These are phyloP conservation scores for Drosophila anceps DNA, from an alignment of 2,888 invertebrate species.

Conservation along the genomic window DNA sequence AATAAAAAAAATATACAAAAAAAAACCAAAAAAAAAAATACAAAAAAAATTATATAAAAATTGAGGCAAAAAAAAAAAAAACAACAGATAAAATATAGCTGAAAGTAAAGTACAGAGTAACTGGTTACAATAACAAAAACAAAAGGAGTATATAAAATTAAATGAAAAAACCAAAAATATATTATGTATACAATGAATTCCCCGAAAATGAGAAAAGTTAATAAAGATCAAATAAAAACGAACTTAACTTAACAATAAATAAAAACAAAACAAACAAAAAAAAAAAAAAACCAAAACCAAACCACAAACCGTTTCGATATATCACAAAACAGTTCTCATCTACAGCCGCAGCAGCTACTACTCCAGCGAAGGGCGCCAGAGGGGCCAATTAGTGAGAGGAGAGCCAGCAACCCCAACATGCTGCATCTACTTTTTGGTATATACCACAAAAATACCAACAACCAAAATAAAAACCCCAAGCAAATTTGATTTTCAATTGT, in stretches of 20 bases:
- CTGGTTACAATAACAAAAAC: constrained; percentile 77
- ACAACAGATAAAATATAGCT: constrained; percentile 58
- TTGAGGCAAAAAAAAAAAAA: constrained; percentile 47
- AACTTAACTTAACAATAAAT: constrained; percentile 70
- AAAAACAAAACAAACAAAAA: constrained; percentile 1
- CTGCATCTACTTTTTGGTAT: constrained; percentile 17
- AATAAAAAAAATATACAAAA: constrained; percentile 49
- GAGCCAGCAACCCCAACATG: neutral
- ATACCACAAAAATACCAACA: neutral
- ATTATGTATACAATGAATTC: constrained; percentile 73
- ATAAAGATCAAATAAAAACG: constrained; percentile 61
- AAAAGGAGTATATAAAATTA: constrained; percentile 63
- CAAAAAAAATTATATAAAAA: constrained; percentile 41
- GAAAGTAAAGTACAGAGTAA: constrained; percentile 73
- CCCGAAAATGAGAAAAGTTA: constrained; percentile 43
- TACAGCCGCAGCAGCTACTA: constrained; percentile 7
- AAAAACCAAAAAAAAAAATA: constrained; percentile 36
- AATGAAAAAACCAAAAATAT: constrained; percentile 55
- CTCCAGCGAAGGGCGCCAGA: constrained; percentile 2
- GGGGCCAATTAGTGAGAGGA: neutral
- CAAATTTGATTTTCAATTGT: constrained; percentile 6
- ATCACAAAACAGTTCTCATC: constrained; percentile 53
- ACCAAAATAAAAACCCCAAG: neutral
- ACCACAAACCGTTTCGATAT: constrained; percentile 65
- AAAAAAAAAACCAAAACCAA: constrained; percentile 22